Conservation (phyloP, 2,113 vertebrate genomes). For the Lepus americanus region DNA sequence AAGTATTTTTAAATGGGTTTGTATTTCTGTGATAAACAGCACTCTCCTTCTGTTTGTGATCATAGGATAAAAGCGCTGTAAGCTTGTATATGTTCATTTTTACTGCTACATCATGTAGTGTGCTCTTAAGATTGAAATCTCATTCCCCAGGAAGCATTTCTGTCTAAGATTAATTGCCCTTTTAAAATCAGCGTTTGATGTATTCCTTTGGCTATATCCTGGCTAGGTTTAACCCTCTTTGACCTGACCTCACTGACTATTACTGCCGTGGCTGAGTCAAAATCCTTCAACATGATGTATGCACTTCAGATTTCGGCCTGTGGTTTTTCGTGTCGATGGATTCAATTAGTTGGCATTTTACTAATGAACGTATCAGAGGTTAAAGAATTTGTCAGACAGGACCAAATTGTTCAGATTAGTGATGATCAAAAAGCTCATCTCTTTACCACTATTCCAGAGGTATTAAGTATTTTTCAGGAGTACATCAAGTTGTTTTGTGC, state of each 20-base stretch:
- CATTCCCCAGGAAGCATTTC: slow-evolving; percentile 90
- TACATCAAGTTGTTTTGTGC: slow-evolving; percentile 63
- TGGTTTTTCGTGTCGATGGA: slow-evolving; percentile 87
- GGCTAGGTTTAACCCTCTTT: slow-evolving; percentile 90
- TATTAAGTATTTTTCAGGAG: slow-evolving; percentile 39
- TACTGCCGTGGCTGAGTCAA: slow-evolving; percentile 85
- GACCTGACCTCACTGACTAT: slow-evolving; percentile 90
- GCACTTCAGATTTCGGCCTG: slow-evolving; percentile 86
- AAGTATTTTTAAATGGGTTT: slow-evolving; percentile 88
- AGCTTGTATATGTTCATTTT: slow-evolving; percentile 90
- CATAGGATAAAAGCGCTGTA: slow-evolving; percentile 89
- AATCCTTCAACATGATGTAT: slow-evolving; percentile 89
- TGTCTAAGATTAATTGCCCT: slow-evolving; percentile 92
- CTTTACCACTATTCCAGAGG: slow-evolving; percentile 71
- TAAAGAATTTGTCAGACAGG: slow-evolving; percentile 85
- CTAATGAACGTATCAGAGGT: slow-evolving; percentile 84
- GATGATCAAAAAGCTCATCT: slow-evolving; percentile 69
- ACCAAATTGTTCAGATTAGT: slow-evolving; percentile 78
- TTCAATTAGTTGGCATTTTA: slow-evolving; percentile 88
- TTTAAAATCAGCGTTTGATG: slow-evolving; percentile 92
- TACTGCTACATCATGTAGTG: slow-evolving; percentile 90
- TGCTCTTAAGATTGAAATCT: slow-evolving; percentile 92
- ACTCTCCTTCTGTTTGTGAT: slow-evolving; percentile 91
- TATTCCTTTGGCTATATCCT: slow-evolving; percentile 90
- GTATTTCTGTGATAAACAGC: slow-evolving; percentile 89